Evolutionary conservation across 2,113 vertebrate species (phyloP), one percentile per base, ranked within the genome.

Genomic region (Scopus umbretta): DNA sequence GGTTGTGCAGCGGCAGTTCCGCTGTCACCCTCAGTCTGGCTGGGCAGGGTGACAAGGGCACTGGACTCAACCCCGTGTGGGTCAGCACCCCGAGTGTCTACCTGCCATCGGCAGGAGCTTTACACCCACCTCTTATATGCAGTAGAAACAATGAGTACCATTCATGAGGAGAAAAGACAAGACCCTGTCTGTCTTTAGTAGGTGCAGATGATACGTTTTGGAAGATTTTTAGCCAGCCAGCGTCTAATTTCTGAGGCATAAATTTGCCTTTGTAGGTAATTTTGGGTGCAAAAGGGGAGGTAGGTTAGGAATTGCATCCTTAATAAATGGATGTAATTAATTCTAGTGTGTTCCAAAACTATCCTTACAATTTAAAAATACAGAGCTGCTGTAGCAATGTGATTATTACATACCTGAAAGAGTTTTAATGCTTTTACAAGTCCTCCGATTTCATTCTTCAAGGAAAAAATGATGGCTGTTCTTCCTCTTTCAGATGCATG

Each of bases 361-460:
- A 66, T 16, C 32, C 23, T 36, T 82, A 58, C 3, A 12, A 53
- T 80, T 63, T 49, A 40, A 82, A 92, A 88, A 73, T 6, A 58
- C 8, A 22, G 34, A 45, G 29, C 47, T 80, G 47, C 42, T 85
- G 23, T n/a, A 96, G 34, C 74, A 63, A 47, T 56, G 53, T 4
- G 5, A 32, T 88, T 47, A 87, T 21, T 26, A 21, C 80, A 50
- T 96, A 99, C 99, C 98, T 99, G 99, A 94, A 99, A 99, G 80
- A 99, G 98, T 98, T 99, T 99, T 47, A 99, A 98, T 15, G 99
- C 99, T 97, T 99, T 99, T 40, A 99, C 98, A 66, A 99, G 99
- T 74, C 99, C 99, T 91, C 99, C 99, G 7, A 99, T 98, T 98
- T 99, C 99, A 98, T 99, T 99, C 96, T 99, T 99, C 89, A 99